These are phyloP conservation scores for Brachionus manjavacas DNA, from an alignment of 1,140 invertebrate genomes.

Conservation along the genomic window DNA sequence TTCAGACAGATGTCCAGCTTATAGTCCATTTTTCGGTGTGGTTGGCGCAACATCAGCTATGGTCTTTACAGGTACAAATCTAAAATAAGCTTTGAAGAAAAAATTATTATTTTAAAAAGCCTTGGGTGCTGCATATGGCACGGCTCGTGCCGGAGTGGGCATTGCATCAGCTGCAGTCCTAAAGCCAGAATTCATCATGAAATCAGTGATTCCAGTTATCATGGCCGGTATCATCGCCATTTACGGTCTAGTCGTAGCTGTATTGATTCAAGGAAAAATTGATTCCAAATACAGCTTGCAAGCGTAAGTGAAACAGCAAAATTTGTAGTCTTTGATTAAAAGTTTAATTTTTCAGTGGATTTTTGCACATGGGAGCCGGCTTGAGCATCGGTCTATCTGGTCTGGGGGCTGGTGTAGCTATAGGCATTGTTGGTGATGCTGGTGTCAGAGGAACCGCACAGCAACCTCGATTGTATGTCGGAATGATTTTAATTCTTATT, in stretches of 20 bases:
- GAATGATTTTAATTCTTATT: conserved; percentile 99
- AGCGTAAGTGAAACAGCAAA: conserved; percentile 65
- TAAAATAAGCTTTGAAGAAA: background rate
- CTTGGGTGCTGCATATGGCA: conserved; percentile 97
- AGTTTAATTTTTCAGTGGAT: conserved; percentile 76
- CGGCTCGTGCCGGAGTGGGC: conserved; percentile 96
- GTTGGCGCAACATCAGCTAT: conserved; percentile 97
- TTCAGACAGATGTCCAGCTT: conserved; percentile 42
- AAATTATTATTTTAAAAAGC: conserved; percentile 59
- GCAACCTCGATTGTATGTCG: conserved; percentile 88
- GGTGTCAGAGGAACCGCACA: conserved; percentile 96
- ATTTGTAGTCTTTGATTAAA: no score
- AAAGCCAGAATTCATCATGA: conserved; percentile 98
- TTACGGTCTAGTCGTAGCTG: conserved; percentile 96
- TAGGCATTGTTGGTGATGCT: conserved; percentile 96
- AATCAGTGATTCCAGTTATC: conserved; percentile 99
- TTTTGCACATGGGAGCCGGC: conserved; percentile 92
- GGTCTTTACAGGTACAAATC: conserved; percentile 71
- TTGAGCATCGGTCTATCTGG: conserved; percentile 93
- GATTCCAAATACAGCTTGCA: conserved; percentile 68
- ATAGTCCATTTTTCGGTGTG: conserved; percentile 79
- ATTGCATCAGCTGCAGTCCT: conserved; percentile 99
- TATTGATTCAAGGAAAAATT: conserved; percentile 84
- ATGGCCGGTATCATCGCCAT: conserved; percentile 99
- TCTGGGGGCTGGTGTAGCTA: conserved; percentile 93